phyloP scores from a whole-genome alignment of 2,113 vertebrate genomes.

The Passer montanus region DNA sequence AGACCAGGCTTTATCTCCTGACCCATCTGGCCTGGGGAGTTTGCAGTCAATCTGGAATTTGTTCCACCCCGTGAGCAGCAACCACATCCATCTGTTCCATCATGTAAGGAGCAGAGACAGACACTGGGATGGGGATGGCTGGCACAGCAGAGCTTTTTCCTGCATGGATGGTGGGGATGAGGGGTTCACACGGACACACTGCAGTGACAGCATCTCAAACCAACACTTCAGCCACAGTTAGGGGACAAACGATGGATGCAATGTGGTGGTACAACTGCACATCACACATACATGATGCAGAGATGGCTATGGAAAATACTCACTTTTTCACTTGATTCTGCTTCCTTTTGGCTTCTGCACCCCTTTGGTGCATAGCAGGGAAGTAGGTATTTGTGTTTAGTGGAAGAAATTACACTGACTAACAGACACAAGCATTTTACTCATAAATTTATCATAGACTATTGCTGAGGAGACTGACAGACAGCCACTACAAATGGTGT shows the following conservation, averaged over 20 bases:
- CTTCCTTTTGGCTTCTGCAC: slow-evolving; percentile 75
- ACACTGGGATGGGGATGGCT: not conserved
- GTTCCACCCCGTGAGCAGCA: not conserved
- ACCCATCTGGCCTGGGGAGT: not conserved
- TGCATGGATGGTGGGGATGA: not conserved
- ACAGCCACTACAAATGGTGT: slow-evolving; percentile 57
- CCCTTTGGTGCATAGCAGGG: slow-evolving; percentile 74
- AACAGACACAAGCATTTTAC: slow-evolving; percentile 62
- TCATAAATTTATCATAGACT: slow-evolving; percentile 56
- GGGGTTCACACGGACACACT: not conserved
- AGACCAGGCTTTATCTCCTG: not conserved
- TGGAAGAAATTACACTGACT: slow-evolving; percentile 67
- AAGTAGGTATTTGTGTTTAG: slow-evolving; percentile 70
- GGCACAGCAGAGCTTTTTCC: not conserved
- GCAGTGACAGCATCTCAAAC: slow-evolving; percentile 36
- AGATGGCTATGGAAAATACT: slow-evolving; percentile 75
- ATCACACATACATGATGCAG: slow-evolving; percentile 49
- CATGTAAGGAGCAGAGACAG: not conserved
- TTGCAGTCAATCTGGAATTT: not conserved
- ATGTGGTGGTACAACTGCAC: not conserved
- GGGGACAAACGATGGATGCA: not conserved
- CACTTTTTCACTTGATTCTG: slow-evolving; percentile 78
- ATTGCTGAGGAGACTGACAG: slow-evolving; percentile 43
- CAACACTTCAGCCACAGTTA: slow-evolving; percentile 27
- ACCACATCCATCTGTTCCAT: slow-evolving; percentile 24